Evolutionary conservation across 2,113 vertebrate species (phyloP), one percentile per base, ranked within the genome.

Genomic region (Cnemophilus loriae): DNA sequence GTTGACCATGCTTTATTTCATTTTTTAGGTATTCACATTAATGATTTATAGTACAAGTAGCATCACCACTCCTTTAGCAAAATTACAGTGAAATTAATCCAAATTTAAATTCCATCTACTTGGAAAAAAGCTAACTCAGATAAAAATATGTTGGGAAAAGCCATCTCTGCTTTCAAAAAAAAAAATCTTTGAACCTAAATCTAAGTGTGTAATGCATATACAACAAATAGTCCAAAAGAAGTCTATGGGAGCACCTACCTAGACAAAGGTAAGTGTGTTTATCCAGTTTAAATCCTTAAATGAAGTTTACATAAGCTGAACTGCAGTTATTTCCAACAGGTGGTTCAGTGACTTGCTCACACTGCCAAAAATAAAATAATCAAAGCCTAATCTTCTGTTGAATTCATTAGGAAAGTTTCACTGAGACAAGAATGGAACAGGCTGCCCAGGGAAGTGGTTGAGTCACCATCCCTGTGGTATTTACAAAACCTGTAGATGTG

Each of bases 321-420:
- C 59, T 78, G 47, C 56, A 88, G 79, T 92, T 84, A 95, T 81
- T 96, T 94, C 44, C 79, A 96, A 94, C 68, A 95, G 85, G 93
- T 94, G 64, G 60, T 93, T 91, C 85, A 60, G 42, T 44, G n/a
- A 67, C 37, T 88, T 71, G 78, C 42, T 80, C 71, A 67, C 56
- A 37, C 5, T 35, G 56, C 76, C 75, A 89, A 89, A 94, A 91
- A 82, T 69, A 91, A 94, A 94, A 95, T 73, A 91, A 94, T 83
- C 82, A 84, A 89, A n/a, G 32, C 63, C 71, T 84, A 70, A 95
- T 83, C 73, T 95, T 80, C 50, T 65, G 32, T 14, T 91, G 84
- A 83, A 90, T 85, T 87, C 27, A 49, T 67, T 33, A 75, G 57
- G 33, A 80, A 90, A 88, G 65, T 86, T 86, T 88, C 69, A 78